These are phyloP conservation scores for Heteromyza rotundicornis DNA, from an alignment of 2,888 invertebrate species.

Conservation along the genomic window DNA sequence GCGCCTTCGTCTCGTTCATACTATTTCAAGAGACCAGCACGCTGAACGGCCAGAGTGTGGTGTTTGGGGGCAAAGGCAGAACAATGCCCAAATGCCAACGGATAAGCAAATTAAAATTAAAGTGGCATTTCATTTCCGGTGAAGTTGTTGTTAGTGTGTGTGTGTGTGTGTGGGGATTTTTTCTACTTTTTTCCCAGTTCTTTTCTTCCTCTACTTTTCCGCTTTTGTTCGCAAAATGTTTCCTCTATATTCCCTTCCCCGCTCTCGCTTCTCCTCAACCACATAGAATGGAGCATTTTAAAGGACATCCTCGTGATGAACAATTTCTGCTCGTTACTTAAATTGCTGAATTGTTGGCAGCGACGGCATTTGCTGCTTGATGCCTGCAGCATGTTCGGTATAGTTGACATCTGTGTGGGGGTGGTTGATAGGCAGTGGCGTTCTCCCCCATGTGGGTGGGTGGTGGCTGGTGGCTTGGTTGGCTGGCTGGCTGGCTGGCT, in stretches of 20 bases:
- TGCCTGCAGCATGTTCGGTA: neutral
- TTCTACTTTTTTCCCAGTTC: neutral
- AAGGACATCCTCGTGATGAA: neutral
- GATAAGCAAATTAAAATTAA: constrained; percentile 28
- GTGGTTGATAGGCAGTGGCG: too few relatives aligned
- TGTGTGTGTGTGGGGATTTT: constrained; percentile 13
- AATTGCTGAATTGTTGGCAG: constrained; percentile 12
- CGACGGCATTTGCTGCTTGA: constrained; percentile 13
- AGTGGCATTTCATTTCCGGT: constrained; percentile 27
- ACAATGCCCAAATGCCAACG: constrained; percentile 21
- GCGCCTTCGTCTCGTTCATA: neutral
- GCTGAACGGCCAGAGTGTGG: neutral
- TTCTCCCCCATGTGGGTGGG: too few relatives aligned
- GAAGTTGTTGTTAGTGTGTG: constrained; percentile 18
- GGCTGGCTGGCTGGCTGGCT: too few relatives aligned
- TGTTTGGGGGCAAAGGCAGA: neutral
- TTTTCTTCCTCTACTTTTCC: neutral
- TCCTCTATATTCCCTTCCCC: neutral
- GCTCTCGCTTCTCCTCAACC: neutral
- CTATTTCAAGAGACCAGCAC: neutral
- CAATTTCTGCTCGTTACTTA: constrained; percentile 10
- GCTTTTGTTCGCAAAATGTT: neutral
- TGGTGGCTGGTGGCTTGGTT: neutral
- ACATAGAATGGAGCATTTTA: neutral
- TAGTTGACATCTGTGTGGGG: too few relatives aligned